Evolutionary conservation across 2,888 invertebrate species (phyloP).

Genomic region (Aphodius granarius): DNA sequence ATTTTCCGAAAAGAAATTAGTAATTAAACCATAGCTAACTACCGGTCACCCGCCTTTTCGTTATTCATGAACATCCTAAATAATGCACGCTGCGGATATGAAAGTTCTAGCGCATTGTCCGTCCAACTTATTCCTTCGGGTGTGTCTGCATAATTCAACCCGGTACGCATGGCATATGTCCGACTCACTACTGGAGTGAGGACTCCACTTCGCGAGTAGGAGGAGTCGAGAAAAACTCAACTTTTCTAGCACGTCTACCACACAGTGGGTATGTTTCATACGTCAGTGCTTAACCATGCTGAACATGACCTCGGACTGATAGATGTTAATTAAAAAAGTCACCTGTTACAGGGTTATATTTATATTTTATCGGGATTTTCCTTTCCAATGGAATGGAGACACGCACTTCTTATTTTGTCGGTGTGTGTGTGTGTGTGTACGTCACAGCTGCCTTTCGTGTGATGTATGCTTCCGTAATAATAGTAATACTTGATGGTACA

Average conservation of each 20-base stretch:
- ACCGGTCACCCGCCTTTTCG: neutral
- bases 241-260: neutral
- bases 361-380: neutral
- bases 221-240: neutral
- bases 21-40: neutral
- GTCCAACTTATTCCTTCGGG: neutral
- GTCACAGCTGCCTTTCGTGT: neutral
- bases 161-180: neutral
- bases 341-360: neutral
- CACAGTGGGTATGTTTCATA: neutral
- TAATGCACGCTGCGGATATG: slow-evolving; percentile 27
- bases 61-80: slow-evolving; percentile 25
- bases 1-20: neutral
- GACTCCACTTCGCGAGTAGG: neutral
- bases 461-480: neutral
- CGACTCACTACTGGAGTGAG: neutral
- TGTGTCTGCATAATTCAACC: neutral
- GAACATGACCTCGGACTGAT: neutral
- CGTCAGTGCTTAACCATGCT: neutral
- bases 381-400: neutral
- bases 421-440: neutral
- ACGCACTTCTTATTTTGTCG: neutral
- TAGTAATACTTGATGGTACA: neutral
- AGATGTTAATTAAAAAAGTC: neutral
- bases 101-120: slow-evolving; percentile 17